Conservation (phyloP, 1,140 invertebrate species). For the Gryllus bimaculatus region DNA sequence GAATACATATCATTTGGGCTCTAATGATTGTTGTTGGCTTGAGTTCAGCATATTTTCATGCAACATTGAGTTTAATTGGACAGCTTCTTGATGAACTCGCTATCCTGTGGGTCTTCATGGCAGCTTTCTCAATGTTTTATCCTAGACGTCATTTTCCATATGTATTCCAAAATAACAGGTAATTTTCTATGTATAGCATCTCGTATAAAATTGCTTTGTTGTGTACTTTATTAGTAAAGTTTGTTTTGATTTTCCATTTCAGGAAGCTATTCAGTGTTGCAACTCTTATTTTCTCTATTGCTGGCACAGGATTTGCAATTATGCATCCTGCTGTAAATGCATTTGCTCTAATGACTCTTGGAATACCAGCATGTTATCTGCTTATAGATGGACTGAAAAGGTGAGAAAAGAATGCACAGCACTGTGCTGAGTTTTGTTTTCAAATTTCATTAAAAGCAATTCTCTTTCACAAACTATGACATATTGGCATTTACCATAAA, state of each 20-base stretch:
- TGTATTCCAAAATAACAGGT: conserved; percentile 54
- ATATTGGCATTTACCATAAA: not conserved
- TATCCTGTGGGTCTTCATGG: conserved; percentile 72
- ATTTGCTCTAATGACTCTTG: conserved; percentile 66
- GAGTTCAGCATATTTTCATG: conserved; percentile 73
- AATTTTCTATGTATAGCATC: conserved; percentile 27
- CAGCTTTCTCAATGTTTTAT: conserved; percentile 61
- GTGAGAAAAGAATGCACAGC: conserved; percentile 34
- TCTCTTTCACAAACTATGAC: not conserved
- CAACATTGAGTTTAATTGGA: conserved; percentile 66
- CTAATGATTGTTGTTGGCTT: conserved; percentile 67
- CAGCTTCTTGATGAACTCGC: conserved; percentile 70
- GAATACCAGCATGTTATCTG: conserved; percentile 55
- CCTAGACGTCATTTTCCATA: conserved; percentile 58
- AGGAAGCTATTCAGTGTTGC: conserved; percentile 45
- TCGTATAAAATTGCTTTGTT: not conserved
- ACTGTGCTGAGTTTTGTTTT: conserved; percentile 15
- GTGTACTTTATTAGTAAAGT: too few species aligned
- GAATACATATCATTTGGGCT: conserved; percentile 66
- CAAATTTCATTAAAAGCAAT: not conserved
- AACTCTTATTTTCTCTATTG: conserved; percentile 44
- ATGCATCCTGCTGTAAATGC: conserved; percentile 66
- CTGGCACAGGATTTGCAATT: conserved; percentile 54
- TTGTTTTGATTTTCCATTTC: conserved; percentile 28
- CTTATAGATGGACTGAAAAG: conserved; percentile 53